Conservation (phyloP, 2,888 invertebrate species). For the Phaedon cochleariae region DNA sequence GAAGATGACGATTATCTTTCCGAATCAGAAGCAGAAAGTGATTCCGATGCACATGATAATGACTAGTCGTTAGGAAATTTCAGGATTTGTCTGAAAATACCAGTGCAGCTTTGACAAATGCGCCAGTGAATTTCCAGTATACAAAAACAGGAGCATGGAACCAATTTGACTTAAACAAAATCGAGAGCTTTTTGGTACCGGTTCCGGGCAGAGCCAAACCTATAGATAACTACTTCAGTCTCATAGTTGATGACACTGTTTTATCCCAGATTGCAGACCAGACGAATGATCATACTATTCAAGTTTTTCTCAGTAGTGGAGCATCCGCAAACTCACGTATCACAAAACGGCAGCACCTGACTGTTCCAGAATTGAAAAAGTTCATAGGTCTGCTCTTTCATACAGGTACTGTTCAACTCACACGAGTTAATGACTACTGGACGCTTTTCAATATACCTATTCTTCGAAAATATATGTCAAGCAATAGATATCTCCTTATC, state of each 20-base stretch:
- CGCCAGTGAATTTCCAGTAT: constrained; percentile 7
- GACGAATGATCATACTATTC: constrained; percentile 15
- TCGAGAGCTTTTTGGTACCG: constrained; percentile 14
- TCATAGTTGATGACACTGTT: constrained; percentile 23
- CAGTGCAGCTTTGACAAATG: constrained; percentile 7
- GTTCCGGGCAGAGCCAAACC: constrained; percentile 16
- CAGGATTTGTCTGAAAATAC: constrained; percentile 14
- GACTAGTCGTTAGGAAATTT: constrained; percentile 15
- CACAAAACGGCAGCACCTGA: constrained; percentile 22
- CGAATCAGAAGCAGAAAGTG: constrained; percentile 22
- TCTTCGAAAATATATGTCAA: constrained; percentile 19
- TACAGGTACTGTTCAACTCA: constrained; percentile 23
- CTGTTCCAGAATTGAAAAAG: constrained; percentile 17
- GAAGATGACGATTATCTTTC: constrained; percentile 14
- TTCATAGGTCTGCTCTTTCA: constrained; percentile 24
- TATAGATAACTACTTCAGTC: constrained; percentile 5
- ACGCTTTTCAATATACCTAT: constrained; percentile 26
- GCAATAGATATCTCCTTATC: constrained; percentile 24
- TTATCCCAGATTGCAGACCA: constrained; percentile 22
- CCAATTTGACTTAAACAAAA: constrained; percentile 5
- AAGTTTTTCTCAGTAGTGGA: constrained; percentile 11
- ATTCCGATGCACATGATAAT: constrained; percentile 14
- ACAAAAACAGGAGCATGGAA: constrained; percentile 12
- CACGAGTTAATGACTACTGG: constrained; percentile 21
- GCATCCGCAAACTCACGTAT: constrained; percentile 19